A percentile compares a stretch with the other conserved stretches of the same genome.
Conservation (phyloP, 2,113 vertebrate species). For the Pipa parva region DNA sequence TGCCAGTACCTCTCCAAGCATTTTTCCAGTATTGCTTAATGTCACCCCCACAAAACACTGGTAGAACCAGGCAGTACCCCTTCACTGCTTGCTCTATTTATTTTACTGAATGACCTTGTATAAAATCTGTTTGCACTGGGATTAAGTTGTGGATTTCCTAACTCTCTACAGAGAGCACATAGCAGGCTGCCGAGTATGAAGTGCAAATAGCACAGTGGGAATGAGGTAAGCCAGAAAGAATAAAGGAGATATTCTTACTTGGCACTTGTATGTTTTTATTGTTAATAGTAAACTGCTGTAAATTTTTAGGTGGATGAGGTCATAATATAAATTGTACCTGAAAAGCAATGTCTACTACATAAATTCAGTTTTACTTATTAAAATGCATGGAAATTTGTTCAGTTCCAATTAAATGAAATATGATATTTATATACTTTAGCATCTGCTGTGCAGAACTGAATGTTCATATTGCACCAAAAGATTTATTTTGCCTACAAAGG, state of each 20-base stretch:
- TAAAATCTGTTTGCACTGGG: slow-evolving; percentile 30
- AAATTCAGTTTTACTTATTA: too few relatives aligned
- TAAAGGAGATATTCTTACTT: slow-evolving; percentile 20
- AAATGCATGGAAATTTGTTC: too few relatives aligned
- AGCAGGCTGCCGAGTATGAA: slow-evolving; percentile 1
- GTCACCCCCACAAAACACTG: background rate
- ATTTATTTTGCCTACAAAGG: too few relatives aligned
- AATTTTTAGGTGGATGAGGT: background rate
- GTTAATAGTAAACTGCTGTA: slow-evolving; percentile 30
- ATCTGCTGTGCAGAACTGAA: too few relatives aligned
- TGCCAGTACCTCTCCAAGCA: background rate
- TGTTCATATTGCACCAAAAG: too few relatives aligned
- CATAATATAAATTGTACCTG: background rate
- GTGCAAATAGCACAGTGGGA: slow-evolving; percentile 21
- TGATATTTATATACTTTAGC: too few relatives aligned
- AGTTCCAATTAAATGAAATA: too few relatives aligned
- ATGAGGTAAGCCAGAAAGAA: background rate
- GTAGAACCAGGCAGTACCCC: background rate
- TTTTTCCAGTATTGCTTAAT: background rate
- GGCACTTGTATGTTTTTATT: slow-evolving; percentile 37
- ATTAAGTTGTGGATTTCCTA: slow-evolving; percentile 7
- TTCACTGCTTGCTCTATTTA: slow-evolving; percentile 1
- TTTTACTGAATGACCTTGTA: slow-evolving; percentile 14
- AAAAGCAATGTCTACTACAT: too few relatives aligned
- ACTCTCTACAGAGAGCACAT: slow-evolving; percentile 11